Conservation (phyloP, 2,797 vertebrate genomes). For the Labeo calbasu region DNA sequence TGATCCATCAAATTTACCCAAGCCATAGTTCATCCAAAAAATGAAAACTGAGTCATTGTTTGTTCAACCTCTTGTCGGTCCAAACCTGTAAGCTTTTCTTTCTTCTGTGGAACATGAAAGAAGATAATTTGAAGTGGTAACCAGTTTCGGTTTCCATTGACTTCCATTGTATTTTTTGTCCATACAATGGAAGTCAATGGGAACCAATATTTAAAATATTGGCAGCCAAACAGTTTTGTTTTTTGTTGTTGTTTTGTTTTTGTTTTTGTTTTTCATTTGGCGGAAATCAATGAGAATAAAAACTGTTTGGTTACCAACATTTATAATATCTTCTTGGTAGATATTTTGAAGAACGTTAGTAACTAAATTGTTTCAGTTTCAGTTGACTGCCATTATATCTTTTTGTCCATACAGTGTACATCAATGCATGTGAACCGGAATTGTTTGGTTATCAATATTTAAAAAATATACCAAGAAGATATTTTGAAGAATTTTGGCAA, state of each 20-base stretch:
- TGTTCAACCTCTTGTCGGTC: neutral
- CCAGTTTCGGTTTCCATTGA: neutral
- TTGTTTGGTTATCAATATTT: neutral
- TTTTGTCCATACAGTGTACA: neutral
- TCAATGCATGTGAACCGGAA: neutral
- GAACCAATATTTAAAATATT: neutral
- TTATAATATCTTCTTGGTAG: neutral
- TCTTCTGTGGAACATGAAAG: neutral
- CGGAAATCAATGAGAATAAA: neutral
- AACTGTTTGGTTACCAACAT: neutral
- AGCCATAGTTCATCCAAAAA: neutral
- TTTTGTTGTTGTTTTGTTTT: too few species aligned
- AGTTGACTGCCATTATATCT: neutral
- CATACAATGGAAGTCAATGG: neutral
- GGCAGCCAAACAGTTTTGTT: neutral
- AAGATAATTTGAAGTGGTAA: neutral
- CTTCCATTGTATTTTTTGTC: neutral
- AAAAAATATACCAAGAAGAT: neutral
- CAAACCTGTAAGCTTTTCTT: neutral
- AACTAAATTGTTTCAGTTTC: neutral
- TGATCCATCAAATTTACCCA: slow-evolving; percentile 22
- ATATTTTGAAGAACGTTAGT: neutral
- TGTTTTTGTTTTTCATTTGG: too few species aligned
- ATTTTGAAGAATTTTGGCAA: neutral
- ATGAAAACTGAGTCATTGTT: neutral